Base-by-base conservation (phyloP, 2,113 vertebrate species). In the Sylvicapra grimmia region DNA sequence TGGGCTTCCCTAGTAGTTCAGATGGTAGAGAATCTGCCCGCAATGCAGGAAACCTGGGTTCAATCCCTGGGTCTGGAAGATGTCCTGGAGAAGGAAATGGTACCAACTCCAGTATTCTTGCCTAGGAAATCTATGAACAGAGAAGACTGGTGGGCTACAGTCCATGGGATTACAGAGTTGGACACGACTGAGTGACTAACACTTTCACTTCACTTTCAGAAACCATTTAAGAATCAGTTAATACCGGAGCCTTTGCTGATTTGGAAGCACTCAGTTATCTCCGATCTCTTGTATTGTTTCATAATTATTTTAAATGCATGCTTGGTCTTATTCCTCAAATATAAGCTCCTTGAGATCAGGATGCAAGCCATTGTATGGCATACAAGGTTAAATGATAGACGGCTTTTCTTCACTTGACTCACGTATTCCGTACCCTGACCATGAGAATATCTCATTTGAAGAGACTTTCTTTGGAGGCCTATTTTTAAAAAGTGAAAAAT, bases 401-500 rank as follows among this genome's bases (percentile, higher is more conserved):
- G 27, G 44, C 36, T 59, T 93, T 92, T 86, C 89, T 96, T 95
- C 49, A 36, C 21, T 83, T 59, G 83, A 63, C 27, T 83, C 58
- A 49, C 53, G 4, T 6, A 54, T 63, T 51, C 27, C 53, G 47
- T 12, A 54, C 49, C n/a, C 27, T 89, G 79, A 80, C 68, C 53
- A 77, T 6, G 8, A 86, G 40, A 96, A 80, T 21, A 68, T 56
- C 31, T 56, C 77, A 33, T 23, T 56, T 90, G 49, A 68, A 96
- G 59, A 94, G 27, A 93, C 96, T 68, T 92, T 93, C 18, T 96
- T 90, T 95, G 82, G 94, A 97, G 87, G 90, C 65, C 63, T 94
- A 75, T 61, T 93, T 98, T 96, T 56, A 97, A 98, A 98, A 82
- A 82, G 91, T 94, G 84, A 96, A 83, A 86, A 98, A 82, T 97